Conservation (phyloP, 2,797 vertebrate species). For the Megaceryle alcyon region DNA sequence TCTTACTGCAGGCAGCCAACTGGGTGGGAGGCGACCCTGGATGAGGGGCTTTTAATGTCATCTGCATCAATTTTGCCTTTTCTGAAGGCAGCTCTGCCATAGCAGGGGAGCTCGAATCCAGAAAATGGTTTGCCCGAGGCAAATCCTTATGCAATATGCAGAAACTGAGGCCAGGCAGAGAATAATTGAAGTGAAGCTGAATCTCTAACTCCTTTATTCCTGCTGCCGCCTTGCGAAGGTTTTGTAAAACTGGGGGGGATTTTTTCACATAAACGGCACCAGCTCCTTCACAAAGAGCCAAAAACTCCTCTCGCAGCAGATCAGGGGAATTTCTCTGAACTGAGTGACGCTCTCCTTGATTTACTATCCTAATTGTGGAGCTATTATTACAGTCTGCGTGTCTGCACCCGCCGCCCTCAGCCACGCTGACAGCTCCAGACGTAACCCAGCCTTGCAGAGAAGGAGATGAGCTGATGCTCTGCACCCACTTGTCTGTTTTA, state of each 20-base stretch:
- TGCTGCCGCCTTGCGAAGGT: not conserved
- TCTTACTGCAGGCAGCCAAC: fast-evolving
- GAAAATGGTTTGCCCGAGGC: not conserved
- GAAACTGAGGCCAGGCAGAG: constrained; percentile 12
- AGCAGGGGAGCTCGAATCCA: not conserved
- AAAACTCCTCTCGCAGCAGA: not conserved
- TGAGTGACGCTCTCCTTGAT: constrained; percentile 18
- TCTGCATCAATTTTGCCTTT: not conserved
- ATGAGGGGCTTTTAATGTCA: not conserved
- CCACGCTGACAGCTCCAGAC: not conserved
- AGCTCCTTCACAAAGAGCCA: not conserved
- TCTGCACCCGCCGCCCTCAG: not conserved
- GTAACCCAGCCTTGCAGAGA: not conserved
- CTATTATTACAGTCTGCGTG: not conserved
- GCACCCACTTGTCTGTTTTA: constrained; percentile 29
- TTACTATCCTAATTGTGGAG: constrained; percentile 32
- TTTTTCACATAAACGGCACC: not conserved
- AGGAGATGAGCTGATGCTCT: not conserved
- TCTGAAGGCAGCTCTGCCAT: not conserved
- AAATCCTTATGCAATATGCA: not conserved
- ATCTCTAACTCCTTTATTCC: not conserved
- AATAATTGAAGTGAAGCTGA: not conserved
- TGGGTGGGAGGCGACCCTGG: not conserved
- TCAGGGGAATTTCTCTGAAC: not conserved
- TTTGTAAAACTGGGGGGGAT: not conserved